Evolutionary conservation across 2,113 vertebrate species (phyloP), one percentile per base, ranked within the genome.

Genomic region (Zosterops borbonicus): DNA sequence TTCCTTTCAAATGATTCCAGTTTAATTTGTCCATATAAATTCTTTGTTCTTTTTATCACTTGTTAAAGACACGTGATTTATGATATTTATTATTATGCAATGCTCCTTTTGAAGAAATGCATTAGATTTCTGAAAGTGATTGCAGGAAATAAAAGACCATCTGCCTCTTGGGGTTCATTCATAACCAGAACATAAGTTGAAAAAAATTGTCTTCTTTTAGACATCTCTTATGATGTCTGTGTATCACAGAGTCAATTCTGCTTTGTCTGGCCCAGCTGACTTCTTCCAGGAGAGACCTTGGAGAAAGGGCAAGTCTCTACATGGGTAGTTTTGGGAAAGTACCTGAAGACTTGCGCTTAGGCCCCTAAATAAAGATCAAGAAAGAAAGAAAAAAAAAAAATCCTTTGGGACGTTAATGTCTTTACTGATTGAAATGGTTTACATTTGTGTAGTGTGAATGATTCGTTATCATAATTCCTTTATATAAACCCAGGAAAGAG

Each of bases 281-380:
- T 71, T 75, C 12, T 64, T 92, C n/a, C 41, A 39, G 58, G 79
- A 60, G 14, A 71, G 8, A 67, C 17, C 9, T 25, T n/a, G 12
- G 28, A 68, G 20, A 11, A 84, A 52, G 5, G 15, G 12, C 50
- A 70, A 77, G 17, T 39, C 14, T 9, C 20, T 59, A 28, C 22
- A 23, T 39, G 20, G 11, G 4, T 18, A 35, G 5, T 41, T 80
- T 41, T 59, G 22, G 33, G 52, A 75, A 89, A 70, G 33, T 78
- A 47, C n/a, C 14, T 37, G 12, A 37, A 69, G 82, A 33, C 14
- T 70, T 82, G 22, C n/a, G 11, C 25, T 74, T 37, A 74, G 5
- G 2, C 8, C 2, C 4, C 11, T 71, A 71, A 89, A 55, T 41
- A 81, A 53, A 42, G 1, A 0, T 5, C 4, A 0, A 50, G 27